Evolutionary conservation across 2,888 invertebrate genomes (phyloP).

Genomic region (Ophion obscuratus): DNA sequence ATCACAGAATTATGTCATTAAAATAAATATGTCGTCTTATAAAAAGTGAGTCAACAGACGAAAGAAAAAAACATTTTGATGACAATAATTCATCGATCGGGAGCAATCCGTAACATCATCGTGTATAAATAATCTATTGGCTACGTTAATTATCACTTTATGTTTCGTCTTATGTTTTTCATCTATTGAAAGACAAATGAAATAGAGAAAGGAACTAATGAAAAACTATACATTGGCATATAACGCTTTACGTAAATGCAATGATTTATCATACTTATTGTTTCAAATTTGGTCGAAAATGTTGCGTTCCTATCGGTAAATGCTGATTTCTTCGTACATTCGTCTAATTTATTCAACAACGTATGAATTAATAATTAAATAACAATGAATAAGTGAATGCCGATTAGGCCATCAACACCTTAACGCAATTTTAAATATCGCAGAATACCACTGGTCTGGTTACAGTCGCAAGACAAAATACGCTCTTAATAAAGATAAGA

Average conservation of each 20-base stretch:
- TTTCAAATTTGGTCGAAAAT: constrained; percentile 67
- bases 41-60: constrained; percentile 31
- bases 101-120: constrained; percentile 5
- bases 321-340: constrained; percentile 39
- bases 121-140: constrained; percentile 54
- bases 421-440: constrained; percentile 7
- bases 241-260: constrained; percentile 57
- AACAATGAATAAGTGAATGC: constrained; percentile 26
- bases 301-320: constrained; percentile 32
- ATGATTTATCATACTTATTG: constrained; percentile 65
- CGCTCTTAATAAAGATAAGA: background rate
- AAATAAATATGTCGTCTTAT: constrained; percentile 43
- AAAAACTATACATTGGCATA: constrained; percentile 32
- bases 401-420: constrained; percentile 45
- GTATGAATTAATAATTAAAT: constrained; percentile 41
- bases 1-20: constrained; percentile 61
- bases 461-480: background rate
- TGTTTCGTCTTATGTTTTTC: constrained; percentile 58
- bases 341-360: constrained; percentile 27
- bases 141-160: constrained; percentile 63
- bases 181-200: constrained; percentile 9
- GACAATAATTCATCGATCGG: constrained; percentile 27
- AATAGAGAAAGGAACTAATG: constrained; percentile 24
- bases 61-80: background rate
- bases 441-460: background rate